Base-by-base conservation (phyloP, 2,797 vertebrate genomes). In the Dermochelys coriacea region DNA sequence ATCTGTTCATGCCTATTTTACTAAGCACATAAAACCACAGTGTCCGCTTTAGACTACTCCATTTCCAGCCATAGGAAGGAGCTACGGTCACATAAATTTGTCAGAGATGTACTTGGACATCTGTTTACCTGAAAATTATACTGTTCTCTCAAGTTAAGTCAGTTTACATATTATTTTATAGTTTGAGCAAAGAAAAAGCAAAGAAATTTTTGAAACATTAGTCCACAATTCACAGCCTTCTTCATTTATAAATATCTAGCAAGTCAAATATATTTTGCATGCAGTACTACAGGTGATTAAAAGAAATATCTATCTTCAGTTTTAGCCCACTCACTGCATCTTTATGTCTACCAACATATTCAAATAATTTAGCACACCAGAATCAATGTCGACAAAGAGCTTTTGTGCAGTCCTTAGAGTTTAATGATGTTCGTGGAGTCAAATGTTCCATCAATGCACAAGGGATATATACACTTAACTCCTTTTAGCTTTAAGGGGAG, bases 41-140 rank as follows among this genome's bases (percentile, higher is more conserved):
- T 75, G 51, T 85, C 84, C 93, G 27, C 2, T 88, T 93, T 12
- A 86, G 87, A 75, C 83, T 84, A 91, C 80, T 97, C 92, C 94
- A 84, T 96, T 97, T 98, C 88, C 90, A 96, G 47, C 94, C 95
- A 92, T 95, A 84, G 86, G 95, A 97, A 97, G 97, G 97, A 96
- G 97, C 95, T 96, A 95, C 93, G 93, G 97, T 85, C 88, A 94
- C 94, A 96, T 71, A 86, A 94, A 95, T 96, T 93, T 94, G 61
- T 84, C 87, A 31, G 8, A 95, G 55, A 49, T 77, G 23, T 79
- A 86, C 59, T 93, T 91, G 84, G 59, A 71, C 21, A 91, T 68
- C 74, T 86, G 37, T 84, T 89, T 88, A 86, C 88, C 82, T 93
- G 82, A 84, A 96, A 86, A 81, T 27, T 51, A 74, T 79, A 49